Percentiles rank a stretch among this genome's conserved stretches.
Evolutionary conservation across 2,797 vertebrate species (phyloP).

Genomic region (Cynodonichthys magdalenae): DNA sequence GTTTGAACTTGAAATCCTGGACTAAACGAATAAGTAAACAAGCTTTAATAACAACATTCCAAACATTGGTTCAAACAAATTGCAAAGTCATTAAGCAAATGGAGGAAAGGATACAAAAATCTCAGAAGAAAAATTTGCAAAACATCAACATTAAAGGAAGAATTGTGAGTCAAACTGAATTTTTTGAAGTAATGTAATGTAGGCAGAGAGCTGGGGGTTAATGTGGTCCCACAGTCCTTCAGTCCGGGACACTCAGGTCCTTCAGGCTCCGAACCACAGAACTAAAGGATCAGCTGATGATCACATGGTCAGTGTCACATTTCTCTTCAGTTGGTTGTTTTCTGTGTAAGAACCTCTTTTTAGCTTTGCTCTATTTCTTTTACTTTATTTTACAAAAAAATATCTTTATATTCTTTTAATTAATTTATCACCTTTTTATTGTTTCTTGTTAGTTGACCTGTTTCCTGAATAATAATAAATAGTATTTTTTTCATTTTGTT

Average conservation of each 20-base stretch:
- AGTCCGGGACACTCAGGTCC: conserved; percentile 42
- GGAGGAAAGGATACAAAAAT: neutral
- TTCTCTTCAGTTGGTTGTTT: too few species aligned
- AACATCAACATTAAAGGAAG: conserved; percentile 13
- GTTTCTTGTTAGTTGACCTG: too few species aligned
- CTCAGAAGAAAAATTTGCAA: conserved; percentile 2
- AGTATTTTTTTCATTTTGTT: too few species aligned
- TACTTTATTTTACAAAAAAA: too few species aligned
- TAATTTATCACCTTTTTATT: too few species aligned
- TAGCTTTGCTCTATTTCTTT: too few species aligned
- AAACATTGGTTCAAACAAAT: neutral
- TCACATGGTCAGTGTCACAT: too few species aligned
- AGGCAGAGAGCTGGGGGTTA: conserved; percentile 41
- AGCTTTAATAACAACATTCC: neutral
- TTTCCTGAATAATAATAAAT: too few species aligned
- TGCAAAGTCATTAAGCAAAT: neutral
- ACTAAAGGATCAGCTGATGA: conserved; percentile 40
- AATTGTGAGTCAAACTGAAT: conserved; percentile 16
- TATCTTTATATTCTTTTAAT: too few species aligned
- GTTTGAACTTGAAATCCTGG: neutral
- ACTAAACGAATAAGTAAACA: neutral
- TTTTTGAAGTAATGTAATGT: conserved; percentile 36
- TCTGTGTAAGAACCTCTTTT: too few species aligned
- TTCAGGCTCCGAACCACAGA: conserved; percentile 31
- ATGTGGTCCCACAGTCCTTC: conserved; percentile 11